Base-by-base conservation (phyloP, 2,113 vertebrate species). In the Rallus limicola region DNA sequence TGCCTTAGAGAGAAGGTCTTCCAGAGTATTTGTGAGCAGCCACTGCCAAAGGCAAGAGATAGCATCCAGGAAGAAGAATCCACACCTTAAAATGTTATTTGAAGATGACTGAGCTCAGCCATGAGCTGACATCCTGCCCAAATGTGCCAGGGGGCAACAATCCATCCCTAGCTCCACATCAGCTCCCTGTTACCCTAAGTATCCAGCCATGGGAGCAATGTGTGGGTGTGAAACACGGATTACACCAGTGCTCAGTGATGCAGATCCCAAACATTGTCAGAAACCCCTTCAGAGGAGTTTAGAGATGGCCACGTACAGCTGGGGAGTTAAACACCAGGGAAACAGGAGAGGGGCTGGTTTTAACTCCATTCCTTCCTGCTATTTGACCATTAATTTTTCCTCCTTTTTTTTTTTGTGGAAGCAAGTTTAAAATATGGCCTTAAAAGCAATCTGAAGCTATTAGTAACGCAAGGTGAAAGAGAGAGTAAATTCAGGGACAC, bases 381-480 rank as follows among this genome's bases (percentile, higher is more conserved):
- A 69, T 77, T 71, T 33, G 36, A 87, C 58, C 88, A 76, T 79
- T 88, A 84, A 90, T 84, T 96, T 83, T 55, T 26, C 16, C 25
- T 31, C 58, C 75, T 60, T 40, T 80, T 21, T 48, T 72, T 53
- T 53, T 53, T 53, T 13, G 52, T 65, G n/a, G 69, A 86, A 92
- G 70, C 8, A 2, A 89, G 82, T 88, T 86, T 86, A 69, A 96
- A 87, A 94, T 55, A 38, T 2, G 46, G 92, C 95, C 96, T 96
- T 75, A 15, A 88, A 94, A 94, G 95, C 93, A 95, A 96, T 97
- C 95, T 96, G 91, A 92, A 95, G 94, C 96, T 91, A 91, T 82
- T 97, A 95, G 96, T 56, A 95, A 95, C 74, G 28, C 97, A 97
- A 98, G 97, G 97, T 97, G 95, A 97, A 96, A 59, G 62, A 74